Base-by-base conservation (phyloP, 2,888 invertebrate species). In the Sarcophaga variegata region DNA sequence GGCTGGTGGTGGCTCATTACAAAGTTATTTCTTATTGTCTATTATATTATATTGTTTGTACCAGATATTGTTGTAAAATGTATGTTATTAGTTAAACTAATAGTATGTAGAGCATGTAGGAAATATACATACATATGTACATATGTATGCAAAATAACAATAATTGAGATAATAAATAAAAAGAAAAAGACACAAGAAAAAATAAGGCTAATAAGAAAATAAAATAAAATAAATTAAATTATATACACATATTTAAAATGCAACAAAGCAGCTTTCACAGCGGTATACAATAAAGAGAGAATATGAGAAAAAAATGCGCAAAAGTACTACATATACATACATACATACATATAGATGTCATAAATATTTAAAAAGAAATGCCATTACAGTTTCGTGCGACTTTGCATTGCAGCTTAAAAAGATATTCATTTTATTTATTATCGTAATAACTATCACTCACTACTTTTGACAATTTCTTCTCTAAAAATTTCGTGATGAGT, bases 161-260 rank as follows among this genome's bases (percentile, higher is more conserved):
- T 17, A 69, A 69, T 67, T 20, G 37, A 67, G 14, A 69, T 69
- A 47, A 69, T 12, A 37, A 54, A 54, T 54, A 54, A 17, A 54
- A 54, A 14, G 54, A 54, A 54, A 54, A 54, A 12, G 12, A 4
- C 54, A 54, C 12, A 54, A 54, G 54, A 70, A 27, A 69, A 12
- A 69, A 22, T 59, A 17, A 62, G n/a, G n/a, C 62, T 62, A 17
- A 25, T 20, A 54, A 49, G 45, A 22, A 47, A 70, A 49, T 22
- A 22, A 70, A 54, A 54, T 25, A 70, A 54, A 70, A 25, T 70
- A 70, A 49, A 69, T 47, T n/a, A 62, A 62, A 14, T 22, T 70
- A 20, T 49, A 25, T 47, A 49, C 11, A 20, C 14, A 62, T 2
- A 20, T 70, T 10, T 70, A 17, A 54, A 70, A 70, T 70, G 70